Conservation (phyloP, 2,113 vertebrate species). For the Lanius ludovicianus region DNA sequence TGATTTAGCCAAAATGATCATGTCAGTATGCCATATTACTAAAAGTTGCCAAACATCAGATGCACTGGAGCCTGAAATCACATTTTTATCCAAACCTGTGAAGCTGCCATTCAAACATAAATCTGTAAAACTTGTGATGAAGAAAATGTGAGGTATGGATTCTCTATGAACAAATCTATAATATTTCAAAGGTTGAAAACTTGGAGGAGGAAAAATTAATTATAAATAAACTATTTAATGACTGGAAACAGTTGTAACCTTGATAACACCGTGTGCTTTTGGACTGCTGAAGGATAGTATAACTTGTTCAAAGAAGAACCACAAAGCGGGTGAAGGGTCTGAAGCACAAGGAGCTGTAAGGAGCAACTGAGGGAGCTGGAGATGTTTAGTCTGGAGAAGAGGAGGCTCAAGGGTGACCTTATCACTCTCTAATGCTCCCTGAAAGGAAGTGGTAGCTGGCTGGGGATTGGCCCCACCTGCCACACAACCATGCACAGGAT, state of each 20-base stretch:
- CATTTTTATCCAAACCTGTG: slow-evolving; percentile 44
- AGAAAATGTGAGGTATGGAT: background rate
- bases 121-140: slow-evolving; percentile 2
- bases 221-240: slow-evolving; percentile 69
- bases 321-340: background rate
- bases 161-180: slow-evolving; percentile 41
- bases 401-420: background rate
- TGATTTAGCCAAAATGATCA: slow-evolving; percentile 9
- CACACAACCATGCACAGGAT: accelerated
- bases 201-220: slow-evolving; percentile 50
- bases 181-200: background rate
- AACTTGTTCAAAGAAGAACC: background rate
- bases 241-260: slow-evolving; percentile 47
- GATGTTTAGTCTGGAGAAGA: background rate
- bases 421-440: background rate
- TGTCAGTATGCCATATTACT: slow-evolving; percentile 8
- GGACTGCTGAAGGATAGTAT: slow-evolving; percentile 24
- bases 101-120: slow-evolving; percentile 13
- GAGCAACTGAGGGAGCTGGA: background rate
- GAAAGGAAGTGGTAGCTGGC: background rate
- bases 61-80: background rate
- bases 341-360: background rate
- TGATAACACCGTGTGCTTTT: slow-evolving; percentile 56
- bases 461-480: background rate
- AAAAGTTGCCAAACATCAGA: slow-evolving; percentile 5